A percentile compares a stretch with the other conserved stretches of the same genome.
Evolutionary conservation across 2,113 vertebrate genomes (phyloP).

Genomic region (Salvator merianae): DNA sequence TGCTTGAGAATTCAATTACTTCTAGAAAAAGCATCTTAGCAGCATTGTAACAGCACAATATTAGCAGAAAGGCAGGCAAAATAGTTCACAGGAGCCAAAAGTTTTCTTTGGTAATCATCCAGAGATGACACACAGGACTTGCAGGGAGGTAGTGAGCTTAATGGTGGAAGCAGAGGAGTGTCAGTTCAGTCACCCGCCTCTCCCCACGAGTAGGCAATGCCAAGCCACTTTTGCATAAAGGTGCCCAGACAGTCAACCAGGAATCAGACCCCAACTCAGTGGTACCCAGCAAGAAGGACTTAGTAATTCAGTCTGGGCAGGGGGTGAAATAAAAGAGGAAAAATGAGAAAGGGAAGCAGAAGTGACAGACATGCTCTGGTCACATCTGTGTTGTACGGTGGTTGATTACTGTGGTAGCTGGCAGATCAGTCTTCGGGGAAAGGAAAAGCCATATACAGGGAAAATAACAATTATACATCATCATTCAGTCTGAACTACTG

Average conservation of each 20-base stretch:
- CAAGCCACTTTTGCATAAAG: too few species aligned
- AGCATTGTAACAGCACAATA: not conserved
- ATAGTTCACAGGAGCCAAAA: not conserved
- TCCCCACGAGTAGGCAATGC: too few species aligned
- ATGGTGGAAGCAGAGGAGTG: too few species aligned
- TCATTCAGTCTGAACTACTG: slow-evolving; percentile 86
- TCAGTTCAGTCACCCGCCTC: too few species aligned
- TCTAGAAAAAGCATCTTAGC: not conserved
- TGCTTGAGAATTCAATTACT: not conserved
- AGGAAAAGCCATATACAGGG: too few species aligned
- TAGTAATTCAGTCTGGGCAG: not conserved
- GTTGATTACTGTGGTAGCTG: not conserved
- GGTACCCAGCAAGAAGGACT: not conserved
- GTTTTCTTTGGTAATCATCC: not conserved
- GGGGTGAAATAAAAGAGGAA: not conserved
- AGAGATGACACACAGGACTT: too few species aligned
- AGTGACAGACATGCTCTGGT: not conserved
- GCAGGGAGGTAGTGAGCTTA: too few species aligned
- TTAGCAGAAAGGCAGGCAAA: not conserved
- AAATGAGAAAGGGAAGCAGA: not conserved
- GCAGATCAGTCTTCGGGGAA: not conserved
- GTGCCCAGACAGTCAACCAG: too few species aligned
- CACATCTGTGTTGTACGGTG: not conserved
- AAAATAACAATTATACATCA: slow-evolving; percentile 75
- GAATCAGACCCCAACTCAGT: not conserved